A percentile compares a stretch with the other conserved stretches of the same genome.
Evolutionary conservation across 2,113 vertebrate genomes (phyloP).

Genomic region (Oncorhynchus mykiss): DNA sequence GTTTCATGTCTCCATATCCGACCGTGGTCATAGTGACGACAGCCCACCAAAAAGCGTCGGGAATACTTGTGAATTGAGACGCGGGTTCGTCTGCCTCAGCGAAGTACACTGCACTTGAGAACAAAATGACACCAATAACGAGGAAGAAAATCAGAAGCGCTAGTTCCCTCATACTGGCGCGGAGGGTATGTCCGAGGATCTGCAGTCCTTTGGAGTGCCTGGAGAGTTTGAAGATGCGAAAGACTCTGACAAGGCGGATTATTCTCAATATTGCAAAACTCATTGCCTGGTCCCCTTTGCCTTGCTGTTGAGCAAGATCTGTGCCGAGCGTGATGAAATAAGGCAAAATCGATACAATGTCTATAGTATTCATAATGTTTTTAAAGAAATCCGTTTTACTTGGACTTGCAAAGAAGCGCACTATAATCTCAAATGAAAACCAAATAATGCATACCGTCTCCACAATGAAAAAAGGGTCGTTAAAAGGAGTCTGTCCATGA

Average conservation of each 20-base stretch:
- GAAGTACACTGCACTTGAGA: conserved; percentile 98
- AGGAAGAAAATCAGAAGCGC: conserved; percentile 98
- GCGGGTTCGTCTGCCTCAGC: conserved; percentile 94
- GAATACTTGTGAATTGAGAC: conserved; percentile 98
- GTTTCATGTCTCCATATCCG: conserved; percentile 99
- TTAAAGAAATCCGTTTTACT: conserved; percentile 95
- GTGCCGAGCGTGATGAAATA: conserved; percentile 99
- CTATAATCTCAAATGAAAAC: conserved; percentile 98
- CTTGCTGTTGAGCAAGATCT: conserved; percentile 89
- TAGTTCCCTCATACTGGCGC: conserved; percentile 97
- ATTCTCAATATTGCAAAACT: conserved; percentile 97
- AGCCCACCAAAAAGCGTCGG: conserved; percentile 99
- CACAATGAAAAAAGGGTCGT: conserved; percentile 98
- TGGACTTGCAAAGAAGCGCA: conserved; percentile 93
- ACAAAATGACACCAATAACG: conserved; percentile 96
- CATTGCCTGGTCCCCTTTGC: conserved; percentile 93
- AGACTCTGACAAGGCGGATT: conserved; percentile 94
- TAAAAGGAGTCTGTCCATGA: conserved; percentile 88
- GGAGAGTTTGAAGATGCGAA: conserved; percentile 98
- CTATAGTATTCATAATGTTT: conserved; percentile 98
- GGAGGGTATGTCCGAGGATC: conserved; percentile 95
- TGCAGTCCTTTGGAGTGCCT: conserved; percentile 97
- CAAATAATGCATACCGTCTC: conserved; percentile 99
- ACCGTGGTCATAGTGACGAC: conserved; percentile 99
- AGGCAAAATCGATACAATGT: conserved; percentile 99